Base-by-base conservation (phyloP, 2,113 vertebrate genomes). In the Syngnathus scovelli region DNA sequence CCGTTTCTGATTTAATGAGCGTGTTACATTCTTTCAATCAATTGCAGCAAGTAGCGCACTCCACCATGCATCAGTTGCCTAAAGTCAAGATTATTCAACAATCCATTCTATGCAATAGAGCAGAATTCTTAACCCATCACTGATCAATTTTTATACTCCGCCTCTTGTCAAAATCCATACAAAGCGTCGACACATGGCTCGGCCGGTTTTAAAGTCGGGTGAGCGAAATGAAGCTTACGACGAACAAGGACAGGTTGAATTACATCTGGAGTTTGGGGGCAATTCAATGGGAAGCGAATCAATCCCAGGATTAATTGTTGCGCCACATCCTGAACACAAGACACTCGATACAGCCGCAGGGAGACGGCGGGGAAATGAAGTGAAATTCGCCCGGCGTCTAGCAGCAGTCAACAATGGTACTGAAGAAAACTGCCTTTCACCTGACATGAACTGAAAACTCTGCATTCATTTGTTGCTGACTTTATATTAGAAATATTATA, bases 211-310 rank as follows among this genome's bases (percentile, higher is more conserved):
- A 68, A 69, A 70, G 54, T 68, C 13, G 39, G 75, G 58, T 74
- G 69, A 86, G 80, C 83, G 64, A 83, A 71, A 63, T 73, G 74
- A 78, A 56, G 72, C 85, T 72, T 86, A 75, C 72, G 84, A 88
- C 86, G 88, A 85, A 84, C 84, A 77, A 71, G 84, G 86, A 83
- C 86, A 87, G 87, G 78, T 89, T 89, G 74, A 87, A 87, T 92
- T 92, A 89, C 90, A 87, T 70, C 78, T 86, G 77, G 74, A 87
- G 88, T 90, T 90, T 90, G 82, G 88, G 81, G 88, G 86, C 89
- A 88, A 89, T 90, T 90, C 89, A 90, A 90, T 85, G 91, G 89
- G 90, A 92, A 92, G 89, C 87, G 84, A 89, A 92, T 90, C 90
- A 92, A 91, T 92, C 87, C 81, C 83, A 87, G 89, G 90, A 91